Base-by-base conservation (phyloP, 2,888 invertebrate genomes). In the Aleiodes alternator region DNA sequence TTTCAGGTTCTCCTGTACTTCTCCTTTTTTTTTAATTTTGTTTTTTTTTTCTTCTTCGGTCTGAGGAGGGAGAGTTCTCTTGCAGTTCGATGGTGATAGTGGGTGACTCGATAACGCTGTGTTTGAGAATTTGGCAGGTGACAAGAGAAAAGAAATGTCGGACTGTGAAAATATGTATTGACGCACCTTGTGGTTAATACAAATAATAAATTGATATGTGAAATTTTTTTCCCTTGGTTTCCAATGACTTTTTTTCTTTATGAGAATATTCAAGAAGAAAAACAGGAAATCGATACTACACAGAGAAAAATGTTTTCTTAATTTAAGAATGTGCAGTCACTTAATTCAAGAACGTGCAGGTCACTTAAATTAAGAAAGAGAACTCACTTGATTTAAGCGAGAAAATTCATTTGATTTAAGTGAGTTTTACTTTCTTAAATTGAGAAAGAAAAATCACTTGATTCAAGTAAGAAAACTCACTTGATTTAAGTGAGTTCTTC, bases 121-220 rank as follows among this genome's bases (percentile, higher is more conserved):
- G 43, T 68, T 68, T 51, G 14, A 50, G 34, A 31, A 66, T 68
- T 68, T 68, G 68, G 68, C 68, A 68, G 68, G 68, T 68, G 68
- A 68, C 68, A 68, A 31, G 8, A 4, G 29, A 31, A 43, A 48
- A 48, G 34, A 59, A 31, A 51, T 53, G 50, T 68, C 51, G 51
- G 31, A 12, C 66, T 50, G 51, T 68, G 51, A 29, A 31, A 34
- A 51, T 34, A 68, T 51, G 51, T 53, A 68, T 68, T 51, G 66
- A 68, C 66, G 66, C 66, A 68, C 66, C 66, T 68, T 68, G 50
- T 68, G 66, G 48, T 50, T 7, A 68, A 51, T 68, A 48, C 66
- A 50, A 50, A 50, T 50, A 50, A 50, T 29, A 7, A 56, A 48
- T 23, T 9, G 66, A 66, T 66, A 66, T n/a, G 11, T 38, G 11